A percentile compares a stretch with the other conserved stretches of the same genome.
phyloP scores from a whole-genome alignment of 2,888 invertebrate species.

The Mystacides longicornis region DNA sequence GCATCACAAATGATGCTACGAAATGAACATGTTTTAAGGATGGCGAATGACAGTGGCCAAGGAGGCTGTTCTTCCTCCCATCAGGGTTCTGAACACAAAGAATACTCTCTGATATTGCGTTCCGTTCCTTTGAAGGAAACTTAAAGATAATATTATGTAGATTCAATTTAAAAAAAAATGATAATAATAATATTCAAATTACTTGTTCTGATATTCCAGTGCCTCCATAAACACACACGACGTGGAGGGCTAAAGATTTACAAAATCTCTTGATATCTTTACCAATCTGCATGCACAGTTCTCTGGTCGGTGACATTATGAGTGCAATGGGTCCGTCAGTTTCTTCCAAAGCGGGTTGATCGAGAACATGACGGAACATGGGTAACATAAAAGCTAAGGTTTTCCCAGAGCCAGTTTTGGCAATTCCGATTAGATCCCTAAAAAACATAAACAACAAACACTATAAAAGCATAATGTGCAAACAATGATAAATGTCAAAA shows the following conservation, averaged over 20 bases:
- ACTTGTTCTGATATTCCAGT: conserved; percentile 91
- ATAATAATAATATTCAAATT: too few species aligned
- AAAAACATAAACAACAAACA: too few species aligned
- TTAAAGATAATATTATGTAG: neutral
- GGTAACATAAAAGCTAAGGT: conserved; percentile 96
- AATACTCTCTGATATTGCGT: too few species aligned
- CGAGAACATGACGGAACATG: conserved; percentile 93
- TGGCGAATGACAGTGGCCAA: too few species aligned
- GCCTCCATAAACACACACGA: conserved; percentile 97
- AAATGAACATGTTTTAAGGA: too few species aligned
- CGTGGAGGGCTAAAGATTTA: conserved; percentile 75
- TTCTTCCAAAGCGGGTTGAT: conserved; percentile 89
- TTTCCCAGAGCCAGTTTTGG: conserved; percentile 98
- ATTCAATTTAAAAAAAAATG: neutral
- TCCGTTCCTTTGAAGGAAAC: too few species aligned
- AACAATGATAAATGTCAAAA: neutral
- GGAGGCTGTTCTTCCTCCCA: too few species aligned
- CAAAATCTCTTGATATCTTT: conserved; percentile 94
- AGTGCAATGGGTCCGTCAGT: conserved; percentile 95
- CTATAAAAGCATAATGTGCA: too few species aligned
- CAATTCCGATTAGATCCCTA: conserved; percentile 93
- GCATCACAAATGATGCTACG: too few species aligned
- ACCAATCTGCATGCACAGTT: conserved; percentile 98
- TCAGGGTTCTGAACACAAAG: too few species aligned
- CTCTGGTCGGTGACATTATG: conserved; percentile 97